These are phyloP conservation scores for Drosophila obscura DNA, from an alignment of 1,140 invertebrate genomes.

Conservation along the genomic window DNA sequence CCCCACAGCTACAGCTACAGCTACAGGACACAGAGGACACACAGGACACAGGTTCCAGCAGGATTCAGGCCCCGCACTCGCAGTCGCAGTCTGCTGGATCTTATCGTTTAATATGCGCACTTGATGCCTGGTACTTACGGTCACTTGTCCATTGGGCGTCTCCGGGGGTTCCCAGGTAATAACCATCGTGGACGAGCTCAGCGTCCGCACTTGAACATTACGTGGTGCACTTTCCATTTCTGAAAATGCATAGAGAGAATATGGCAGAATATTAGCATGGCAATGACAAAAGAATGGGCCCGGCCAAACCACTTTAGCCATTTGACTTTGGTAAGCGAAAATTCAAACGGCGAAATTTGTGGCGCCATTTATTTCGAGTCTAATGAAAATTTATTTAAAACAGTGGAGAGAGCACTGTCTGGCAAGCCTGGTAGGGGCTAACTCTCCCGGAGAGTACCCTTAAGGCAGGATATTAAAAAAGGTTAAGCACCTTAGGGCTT, in stretches of 20 bases:
- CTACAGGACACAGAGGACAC: background rate
- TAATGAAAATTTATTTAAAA: no score
- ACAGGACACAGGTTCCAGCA: no score
- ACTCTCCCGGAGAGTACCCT: no score
- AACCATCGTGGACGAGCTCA: slow-evolving; percentile 96
- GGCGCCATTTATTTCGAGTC: no score
- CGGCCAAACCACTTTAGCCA: no score
- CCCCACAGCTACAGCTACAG: background rate
- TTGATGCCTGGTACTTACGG: slow-evolving; percentile 87
- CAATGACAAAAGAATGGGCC: slow-evolving; percentile 18
- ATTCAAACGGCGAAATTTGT: no score
- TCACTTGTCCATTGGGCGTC: slow-evolving; percentile 98
- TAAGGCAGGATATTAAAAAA: no score
- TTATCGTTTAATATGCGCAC: slow-evolving; percentile 63
- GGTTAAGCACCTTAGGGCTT: no score
- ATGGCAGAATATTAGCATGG: slow-evolving; percentile 43
- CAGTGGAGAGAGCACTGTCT: no score
- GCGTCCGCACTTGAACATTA: slow-evolving; percentile 95
- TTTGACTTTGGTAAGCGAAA: no score
- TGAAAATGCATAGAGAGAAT: slow-evolving; percentile 80
- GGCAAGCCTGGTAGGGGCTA: no score
- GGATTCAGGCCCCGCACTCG: slow-evolving; percentile 1
- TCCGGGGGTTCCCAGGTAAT: slow-evolving; percentile 99
- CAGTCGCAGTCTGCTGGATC: slow-evolving; percentile 1
- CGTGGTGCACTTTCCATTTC: slow-evolving; percentile 97